A percentile compares a stretch with the other conserved stretches of the same genome.
Evolutionary conservation across 2,113 vertebrate genomes (phyloP).

Genomic region (Orcinus orca): DNA sequence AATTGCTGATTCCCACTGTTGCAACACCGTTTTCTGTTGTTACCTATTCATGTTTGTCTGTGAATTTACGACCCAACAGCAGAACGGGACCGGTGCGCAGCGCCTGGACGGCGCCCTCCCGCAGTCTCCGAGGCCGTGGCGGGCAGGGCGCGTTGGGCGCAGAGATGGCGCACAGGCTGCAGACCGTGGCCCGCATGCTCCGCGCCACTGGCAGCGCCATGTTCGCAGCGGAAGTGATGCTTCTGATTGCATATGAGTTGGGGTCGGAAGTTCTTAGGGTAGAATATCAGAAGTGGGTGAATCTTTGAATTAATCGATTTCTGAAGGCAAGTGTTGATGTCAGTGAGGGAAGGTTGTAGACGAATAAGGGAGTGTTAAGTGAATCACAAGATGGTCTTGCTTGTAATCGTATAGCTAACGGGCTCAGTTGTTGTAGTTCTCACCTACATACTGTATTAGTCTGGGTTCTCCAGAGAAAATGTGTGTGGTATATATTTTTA

Average conservation of each 20-base stretch:
- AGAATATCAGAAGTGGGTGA: neutral
- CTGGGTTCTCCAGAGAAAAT: neutral
- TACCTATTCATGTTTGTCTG: too few relatives aligned
- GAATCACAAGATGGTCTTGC: neutral
- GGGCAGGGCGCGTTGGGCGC: too few relatives aligned
- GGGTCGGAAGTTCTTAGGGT: neutral
- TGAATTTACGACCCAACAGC: too few relatives aligned
- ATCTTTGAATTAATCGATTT: slow-evolving; percentile 35
- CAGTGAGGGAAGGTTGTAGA: neutral
- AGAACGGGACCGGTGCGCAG: too few relatives aligned
- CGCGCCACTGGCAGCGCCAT: too few relatives aligned
- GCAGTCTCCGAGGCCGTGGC: too few relatives aligned
- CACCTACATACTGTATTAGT: neutral
- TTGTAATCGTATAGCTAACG: neutral
- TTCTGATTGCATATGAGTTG: neutral
- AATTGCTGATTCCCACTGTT: too few relatives aligned
- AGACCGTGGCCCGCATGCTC: too few relatives aligned
- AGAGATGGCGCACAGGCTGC: too few relatives aligned
- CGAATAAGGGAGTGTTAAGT: neutral
- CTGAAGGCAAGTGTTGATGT: neutral
- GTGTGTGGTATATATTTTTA: neutral
- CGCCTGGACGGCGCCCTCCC: too few relatives aligned
- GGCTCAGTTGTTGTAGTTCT: neutral
- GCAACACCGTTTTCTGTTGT: too few relatives aligned
- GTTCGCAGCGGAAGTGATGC: neutral